phyloP scores from a whole-genome alignment of 1,140 invertebrate genomes.

The Leptinotarsa undecemlineata region DNA sequence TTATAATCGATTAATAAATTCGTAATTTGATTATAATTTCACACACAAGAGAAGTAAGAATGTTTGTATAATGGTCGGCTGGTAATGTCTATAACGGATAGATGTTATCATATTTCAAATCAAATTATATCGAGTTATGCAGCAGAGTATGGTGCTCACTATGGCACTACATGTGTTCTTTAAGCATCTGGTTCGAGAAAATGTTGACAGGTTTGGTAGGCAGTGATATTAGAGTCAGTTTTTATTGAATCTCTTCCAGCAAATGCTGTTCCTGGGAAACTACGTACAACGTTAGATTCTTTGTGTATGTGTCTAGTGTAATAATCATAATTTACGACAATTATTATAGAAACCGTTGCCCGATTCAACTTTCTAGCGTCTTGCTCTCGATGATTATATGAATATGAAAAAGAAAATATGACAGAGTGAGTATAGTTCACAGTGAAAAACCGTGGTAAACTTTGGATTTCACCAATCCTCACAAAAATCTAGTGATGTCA shows the following conservation, averaged over 20 bases:
- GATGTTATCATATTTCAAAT: constrained; percentile 8
- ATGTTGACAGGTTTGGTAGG: constrained; percentile 5
- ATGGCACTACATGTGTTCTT: constrained; percentile 7
- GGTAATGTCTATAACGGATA: constrained; percentile 2
- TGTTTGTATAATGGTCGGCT: constrained; percentile 5
- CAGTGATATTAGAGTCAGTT: not conserved
- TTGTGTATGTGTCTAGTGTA: not conserved
- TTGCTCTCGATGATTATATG: too few relatives aligned
- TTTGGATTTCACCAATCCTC: too few relatives aligned
- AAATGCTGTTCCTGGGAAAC: constrained; percentile 2
- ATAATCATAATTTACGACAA: not conserved
- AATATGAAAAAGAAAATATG: too few relatives aligned
- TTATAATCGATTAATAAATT: not conserved
- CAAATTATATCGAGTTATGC: constrained; percentile 1
- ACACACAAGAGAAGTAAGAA: constrained; percentile 1
- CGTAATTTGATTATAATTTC: constrained; percentile 8
- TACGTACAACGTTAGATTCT: not conserved
- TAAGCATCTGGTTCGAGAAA: constrained; percentile 3
- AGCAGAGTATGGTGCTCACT: constrained; percentile 1
- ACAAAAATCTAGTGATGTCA: too few relatives aligned
- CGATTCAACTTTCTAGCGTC: not conserved
- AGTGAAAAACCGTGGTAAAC: too few relatives aligned
- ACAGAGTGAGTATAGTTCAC: too few relatives aligned
- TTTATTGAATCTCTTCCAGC: constrained; percentile 3
- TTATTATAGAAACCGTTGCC: not conserved